Percentiles rank a stretch among this genome's conserved stretches.
Conservation (phyloP, 2,113 vertebrate genomes). For the Zingel zingel region DNA sequence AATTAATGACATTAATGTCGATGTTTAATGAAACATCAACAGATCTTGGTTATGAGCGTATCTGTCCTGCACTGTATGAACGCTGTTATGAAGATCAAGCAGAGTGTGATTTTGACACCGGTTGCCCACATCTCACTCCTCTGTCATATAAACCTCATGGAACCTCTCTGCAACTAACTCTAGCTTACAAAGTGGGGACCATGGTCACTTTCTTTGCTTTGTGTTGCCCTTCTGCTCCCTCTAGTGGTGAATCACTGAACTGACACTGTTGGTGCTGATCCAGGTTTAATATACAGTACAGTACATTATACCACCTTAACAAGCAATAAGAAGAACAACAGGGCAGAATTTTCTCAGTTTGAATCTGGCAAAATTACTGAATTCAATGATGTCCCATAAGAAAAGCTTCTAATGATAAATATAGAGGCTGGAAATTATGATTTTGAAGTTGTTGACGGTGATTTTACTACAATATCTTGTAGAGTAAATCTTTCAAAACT, state of each 20-base stretch:
- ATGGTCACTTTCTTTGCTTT: not conserved
- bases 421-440: not conserved
- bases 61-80: not conserved
- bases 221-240: conserved; percentile 22
- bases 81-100: not conserved
- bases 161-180: conserved; percentile 46
- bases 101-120: conserved; percentile 10
- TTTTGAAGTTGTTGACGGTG: not conserved
- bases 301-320: not conserved
- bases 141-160: conserved; percentile 15
- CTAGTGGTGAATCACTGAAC: conserved; percentile 29
- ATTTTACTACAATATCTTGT: too few relatives aligned
- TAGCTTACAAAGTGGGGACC: not conserved
- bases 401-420: not conserved
- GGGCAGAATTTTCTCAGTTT: not conserved
- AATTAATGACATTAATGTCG: not conserved
- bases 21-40: not conserved
- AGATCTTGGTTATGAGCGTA: not conserved
- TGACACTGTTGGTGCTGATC: not conserved
- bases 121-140: conserved; percentile 21
- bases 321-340: not conserved
- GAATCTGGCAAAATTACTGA: not conserved
- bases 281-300: too few relatives aligned
- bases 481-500: not conserved
- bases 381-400: not conserved